Base-by-base conservation (phyloP, 23 tunicate species). In the Ascidia mentula region DNA sequence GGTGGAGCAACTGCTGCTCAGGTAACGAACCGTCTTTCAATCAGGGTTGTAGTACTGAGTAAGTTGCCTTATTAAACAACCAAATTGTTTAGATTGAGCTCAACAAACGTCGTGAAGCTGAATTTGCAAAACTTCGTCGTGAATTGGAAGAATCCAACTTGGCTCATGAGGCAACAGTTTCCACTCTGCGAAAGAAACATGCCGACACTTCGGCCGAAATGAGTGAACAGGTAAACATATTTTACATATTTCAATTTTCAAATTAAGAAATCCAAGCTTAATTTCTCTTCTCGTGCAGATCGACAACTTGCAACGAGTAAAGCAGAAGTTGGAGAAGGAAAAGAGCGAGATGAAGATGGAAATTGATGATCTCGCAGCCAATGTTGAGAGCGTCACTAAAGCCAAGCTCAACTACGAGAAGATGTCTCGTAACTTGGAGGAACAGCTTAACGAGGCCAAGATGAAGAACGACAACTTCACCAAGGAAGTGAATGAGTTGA, bases 281-380 rank as follows among this genome's bases (percentile, higher is more conserved):
- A n/a, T n/a, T n/a, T n/a, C n/a, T n/a, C n/a, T n/a, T n/a, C 1
- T 38, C 38, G 42, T 31, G 17, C 40, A 96, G 96, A 94, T 96
- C 59, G 99, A 96, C 83, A 96, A 96, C 73, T 69, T 96, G 59
- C 94, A 87, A 91, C 85, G 99, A 76, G 99, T 96, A 32, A 96
- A 96, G 73, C 97, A 91, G 61, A 96, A 96, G 81, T 46, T 96
- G 33, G 99, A 96, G 40, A 96, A 96, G 77, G 99, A 96, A 75
- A 96, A 96, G 70, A 87, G 94, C 61, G 99, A 96, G 77, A 85
- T 90, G 86, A 95, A 95, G 53, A 96, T 91, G 97, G 99, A 96
- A 42, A 91, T 96, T 40, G 99, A 96, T 59, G 99, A 96, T 53
- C 60, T 96, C 53, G 83, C 92, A 28, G 71, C 92, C 5, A 95